Percentiles rank a stretch among this genome's conserved stretches.
These are phyloP conservation scores for Coracias cyanogaster DNA, from an alignment of 2,797 vertebrate species.

Conservation along the genomic window DNA sequence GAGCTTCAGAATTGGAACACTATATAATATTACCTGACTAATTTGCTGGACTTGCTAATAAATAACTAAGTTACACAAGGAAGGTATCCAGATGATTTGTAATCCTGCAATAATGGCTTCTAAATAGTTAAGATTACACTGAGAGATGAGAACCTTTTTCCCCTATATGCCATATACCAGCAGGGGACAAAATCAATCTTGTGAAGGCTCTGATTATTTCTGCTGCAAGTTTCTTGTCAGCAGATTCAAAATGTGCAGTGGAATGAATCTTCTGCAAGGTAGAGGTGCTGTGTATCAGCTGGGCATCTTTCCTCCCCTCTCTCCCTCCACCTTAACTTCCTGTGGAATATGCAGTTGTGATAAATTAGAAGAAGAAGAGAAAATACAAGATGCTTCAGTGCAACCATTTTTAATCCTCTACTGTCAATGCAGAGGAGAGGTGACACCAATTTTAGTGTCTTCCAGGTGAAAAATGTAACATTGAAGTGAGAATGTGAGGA, in stretches of 20 bases:
- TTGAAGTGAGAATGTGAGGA: slow-evolving; percentile 24
- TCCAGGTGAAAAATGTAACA: slow-evolving; percentile 69
- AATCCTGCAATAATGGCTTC: slow-evolving; percentile 78
- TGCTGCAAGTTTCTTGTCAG: slow-evolving; percentile 84
- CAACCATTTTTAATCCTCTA: slow-evolving; percentile 76
- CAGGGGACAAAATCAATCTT: slow-evolving; percentile 84
- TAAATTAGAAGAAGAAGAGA: slow-evolving; percentile 72
- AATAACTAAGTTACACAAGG: slow-evolving; percentile 63
- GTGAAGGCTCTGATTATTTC: slow-evolving; percentile 80
- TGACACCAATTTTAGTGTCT: slow-evolving; percentile 61
- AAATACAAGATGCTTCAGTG: slow-evolving; percentile 71
- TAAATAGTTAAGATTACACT: slow-evolving; percentile 83
- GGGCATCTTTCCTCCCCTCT: slow-evolving; percentile 66
- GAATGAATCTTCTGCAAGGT: slow-evolving; percentile 83
- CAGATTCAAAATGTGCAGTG: slow-evolving; percentile 81
- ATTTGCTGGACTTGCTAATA: slow-evolving; percentile 59
- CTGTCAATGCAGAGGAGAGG: slow-evolving; percentile 72
- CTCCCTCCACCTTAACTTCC: slow-evolving; percentile 70
- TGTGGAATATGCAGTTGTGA: slow-evolving; percentile 75
- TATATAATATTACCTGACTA: slow-evolving; percentile 54
- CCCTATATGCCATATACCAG: slow-evolving; percentile 75
- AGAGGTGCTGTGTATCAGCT: slow-evolving; percentile 79
- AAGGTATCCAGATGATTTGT: slow-evolving; percentile 79
- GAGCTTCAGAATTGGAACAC: neutral
- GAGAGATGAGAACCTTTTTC: slow-evolving; percentile 78